These are phyloP conservation scores for Tenualosa thibaudeaui DNA, from an alignment of 2,797 vertebrate species.

Conservation along the genomic window DNA sequence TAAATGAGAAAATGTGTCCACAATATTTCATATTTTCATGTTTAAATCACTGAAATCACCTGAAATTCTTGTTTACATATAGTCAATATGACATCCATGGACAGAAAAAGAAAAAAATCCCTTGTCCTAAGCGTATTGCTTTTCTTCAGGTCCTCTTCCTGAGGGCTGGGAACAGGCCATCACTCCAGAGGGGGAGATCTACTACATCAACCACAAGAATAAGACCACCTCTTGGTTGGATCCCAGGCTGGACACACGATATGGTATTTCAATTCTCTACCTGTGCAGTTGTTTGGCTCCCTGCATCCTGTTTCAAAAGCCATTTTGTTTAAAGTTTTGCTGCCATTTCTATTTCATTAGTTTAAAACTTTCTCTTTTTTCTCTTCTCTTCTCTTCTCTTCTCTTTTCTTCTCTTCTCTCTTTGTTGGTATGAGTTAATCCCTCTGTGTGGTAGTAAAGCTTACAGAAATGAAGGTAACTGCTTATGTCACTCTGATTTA, in stretches of 20 bases:
- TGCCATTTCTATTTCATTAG: neutral
- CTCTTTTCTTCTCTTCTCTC: neutral
- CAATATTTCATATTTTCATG: neutral
- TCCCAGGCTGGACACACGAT: slow-evolving; percentile 95
- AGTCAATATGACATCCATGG: neutral
- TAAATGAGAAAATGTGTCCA: too few species aligned
- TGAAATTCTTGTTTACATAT: neutral
- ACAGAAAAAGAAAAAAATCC: neutral
- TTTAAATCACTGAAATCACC: neutral
- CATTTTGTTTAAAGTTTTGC: neutral
- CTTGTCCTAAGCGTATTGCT: slow-evolving; percentile 26
- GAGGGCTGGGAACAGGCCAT: slow-evolving; percentile 98
- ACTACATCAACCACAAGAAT: slow-evolving; percentile 99
- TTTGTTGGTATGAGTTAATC: slow-evolving; percentile 62
- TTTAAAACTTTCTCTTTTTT: neutral
- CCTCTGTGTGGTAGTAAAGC: slow-evolving; percentile 55
- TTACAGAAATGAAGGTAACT: slow-evolving; percentile 64
- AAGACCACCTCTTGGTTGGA: slow-evolving; percentile 99
- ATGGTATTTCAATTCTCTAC: slow-evolving; percentile 81
- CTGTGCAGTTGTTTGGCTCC: neutral
- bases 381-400: neutral
- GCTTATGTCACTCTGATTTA: slow-evolving; percentile 74
- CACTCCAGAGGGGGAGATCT: slow-evolving; percentile 97
- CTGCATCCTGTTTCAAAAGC: neutral
- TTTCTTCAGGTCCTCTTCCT: slow-evolving; percentile 89